Percentiles rank a stretch among this genome's conserved stretches.
These are phyloP conservation scores for Nycteola revayana DNA, from an alignment of 2,888 invertebrate genomes.

Conservation along the genomic window DNA sequence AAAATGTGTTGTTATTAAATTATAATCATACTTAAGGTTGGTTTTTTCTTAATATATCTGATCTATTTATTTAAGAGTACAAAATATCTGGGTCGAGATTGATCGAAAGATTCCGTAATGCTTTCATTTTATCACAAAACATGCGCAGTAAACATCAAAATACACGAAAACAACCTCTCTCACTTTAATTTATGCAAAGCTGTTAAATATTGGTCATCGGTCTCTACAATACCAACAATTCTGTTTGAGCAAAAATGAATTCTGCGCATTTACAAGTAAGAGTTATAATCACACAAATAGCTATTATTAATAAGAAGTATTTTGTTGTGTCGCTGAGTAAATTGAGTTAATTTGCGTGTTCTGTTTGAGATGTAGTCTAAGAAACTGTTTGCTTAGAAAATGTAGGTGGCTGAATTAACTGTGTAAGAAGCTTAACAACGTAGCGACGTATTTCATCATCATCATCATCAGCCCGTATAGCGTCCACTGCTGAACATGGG, in stretches of 20 bases:
- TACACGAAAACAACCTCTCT: slow-evolving; percentile 9
- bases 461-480: too few relatives aligned
- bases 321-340: slow-evolving; percentile 18
- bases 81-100: too few relatives aligned
- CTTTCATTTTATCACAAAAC: slow-evolving; percentile 4
- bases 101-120: too few relatives aligned
- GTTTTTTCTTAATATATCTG: too few relatives aligned
- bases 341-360: slow-evolving; percentile 25
- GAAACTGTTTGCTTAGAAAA: neutral
- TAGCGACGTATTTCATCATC: too few relatives aligned
- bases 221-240: neutral
- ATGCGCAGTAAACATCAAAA: slow-evolving; percentile 12
- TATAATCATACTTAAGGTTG: too few relatives aligned
- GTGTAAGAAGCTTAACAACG: too few relatives aligned
- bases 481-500: too few relatives aligned
- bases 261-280: neutral
- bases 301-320: slow-evolving; percentile 4
- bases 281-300: neutral
- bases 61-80: too few relatives aligned
- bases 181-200: slow-evolving; percentile 21
- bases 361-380: slow-evolving; percentile 18
- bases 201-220: slow-evolving; percentile 11
- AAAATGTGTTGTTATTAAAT: too few relatives aligned
- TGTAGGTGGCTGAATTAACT: neutral
- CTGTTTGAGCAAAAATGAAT: too few relatives aligned